Base-by-base conservation (phyloP, 2,888 invertebrate genomes). In the Himalopsyche kuldschensis region DNA sequence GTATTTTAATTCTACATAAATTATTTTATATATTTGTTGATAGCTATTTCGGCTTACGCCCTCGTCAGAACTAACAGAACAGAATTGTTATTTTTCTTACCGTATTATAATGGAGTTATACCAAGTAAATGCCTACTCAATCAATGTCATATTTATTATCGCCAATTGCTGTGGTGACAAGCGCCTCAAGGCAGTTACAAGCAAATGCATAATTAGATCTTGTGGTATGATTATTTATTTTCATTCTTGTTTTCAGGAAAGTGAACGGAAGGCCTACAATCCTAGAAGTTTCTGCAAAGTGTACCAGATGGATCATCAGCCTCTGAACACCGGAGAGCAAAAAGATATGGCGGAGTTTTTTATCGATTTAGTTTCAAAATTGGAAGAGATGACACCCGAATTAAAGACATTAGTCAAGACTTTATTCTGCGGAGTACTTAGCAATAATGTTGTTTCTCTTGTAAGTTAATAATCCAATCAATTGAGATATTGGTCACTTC, bases 281-380 rank as follows among this genome's bases (percentile, higher is more conserved):
- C 98, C 98, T 0, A 93, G 97, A 78, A 97, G 97, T 87, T 98
- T 98, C 90, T 98, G 98, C 90, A 97, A 98, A 87, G 97, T 97
- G 0, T 98, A 98, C 90, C 97, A 97, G 81, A 98, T 98, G 98
- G 98, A 98, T 89, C 97, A 98, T 89, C 98, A 98, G 89, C 97
- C 98, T 0, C 90, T 98, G 8, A 98, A 98, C 89, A 98, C 98
- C 0, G 98, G 98, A 0, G 98, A 98, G 88, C 98, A 98, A 90
- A 98, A 98, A 89, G 98, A 98, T 88, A 98, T 98, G 98, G 98
- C 98, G 0, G 98, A 98, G 90, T 98, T 98, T 91, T 98, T 98
- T 89, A 98, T 98, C 81, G 98, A 98, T 91, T 93, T 98, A 77
- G 98, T 98, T 41, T 97, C 97, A 30, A 98, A 98, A 89, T 91